Evolutionary conservation across 2,113 vertebrate genomes (phyloP).

Genomic region (Rhizomys pruinosus): DNA sequence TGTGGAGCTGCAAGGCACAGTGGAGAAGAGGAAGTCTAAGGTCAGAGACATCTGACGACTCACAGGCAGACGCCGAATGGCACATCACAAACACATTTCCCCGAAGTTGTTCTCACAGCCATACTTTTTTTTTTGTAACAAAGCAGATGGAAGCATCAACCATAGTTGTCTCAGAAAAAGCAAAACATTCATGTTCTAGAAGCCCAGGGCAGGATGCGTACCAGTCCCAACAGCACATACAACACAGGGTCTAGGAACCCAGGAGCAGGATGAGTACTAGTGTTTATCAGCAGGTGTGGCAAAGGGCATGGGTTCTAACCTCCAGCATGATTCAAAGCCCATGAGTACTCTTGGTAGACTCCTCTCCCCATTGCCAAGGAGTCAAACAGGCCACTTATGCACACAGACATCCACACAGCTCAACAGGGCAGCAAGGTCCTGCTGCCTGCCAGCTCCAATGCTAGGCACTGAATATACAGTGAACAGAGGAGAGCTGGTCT

Average conservation of each 20-base stretch:
- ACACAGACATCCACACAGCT: not conserved
- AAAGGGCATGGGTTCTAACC: not conserved
- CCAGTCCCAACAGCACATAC: rapidly evolving
- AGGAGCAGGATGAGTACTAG: no score
- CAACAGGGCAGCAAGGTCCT: not conserved
- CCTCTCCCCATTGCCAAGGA: not conserved
- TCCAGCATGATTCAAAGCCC: rapidly evolving
- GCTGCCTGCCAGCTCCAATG: not conserved
- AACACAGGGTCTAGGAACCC: not conserved
- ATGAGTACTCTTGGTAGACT: rapidly evolving
- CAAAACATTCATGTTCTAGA: rapidly evolving
- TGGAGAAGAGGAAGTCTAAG: not conserved
- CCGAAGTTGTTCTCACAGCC: rapidly evolving
- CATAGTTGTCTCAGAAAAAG: rapidly evolving
- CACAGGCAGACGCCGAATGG: rapidly evolving
- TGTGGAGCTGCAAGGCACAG: slow-evolving; percentile 86
- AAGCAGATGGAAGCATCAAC: no score
- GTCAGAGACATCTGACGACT: rapidly evolving
- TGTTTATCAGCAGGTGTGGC: no score
- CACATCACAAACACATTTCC: rapidly evolving
- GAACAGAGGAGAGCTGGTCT: not conserved
- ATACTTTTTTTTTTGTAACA: rapidly evolving
- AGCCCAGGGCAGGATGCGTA: not conserved
- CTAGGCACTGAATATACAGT: not conserved
- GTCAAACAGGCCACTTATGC: not conserved